Percentiles rank a stretch among this genome's conserved stretches.
These are phyloP conservation scores for Spermophilus dauricus DNA, from an alignment of 2,113 vertebrate species.

Conservation along the genomic window DNA sequence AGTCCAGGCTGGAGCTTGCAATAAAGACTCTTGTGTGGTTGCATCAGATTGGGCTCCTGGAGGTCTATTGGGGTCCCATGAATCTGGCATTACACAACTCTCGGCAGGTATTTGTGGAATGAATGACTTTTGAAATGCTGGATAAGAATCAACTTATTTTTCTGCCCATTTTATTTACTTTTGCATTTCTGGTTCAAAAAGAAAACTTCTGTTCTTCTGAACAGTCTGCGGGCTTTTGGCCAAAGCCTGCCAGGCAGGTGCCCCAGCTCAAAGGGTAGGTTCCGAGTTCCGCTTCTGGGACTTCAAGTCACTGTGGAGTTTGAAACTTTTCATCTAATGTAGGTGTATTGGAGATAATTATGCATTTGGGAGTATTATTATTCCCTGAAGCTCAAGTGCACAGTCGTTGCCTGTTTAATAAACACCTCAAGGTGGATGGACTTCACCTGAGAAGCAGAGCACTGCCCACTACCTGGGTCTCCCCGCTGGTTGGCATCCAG, in stretches of 20 bases:
- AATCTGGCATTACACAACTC: too few species aligned
- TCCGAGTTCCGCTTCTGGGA: background rate
- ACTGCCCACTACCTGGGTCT: background rate
- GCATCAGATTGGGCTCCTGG: too few species aligned
- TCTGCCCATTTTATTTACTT: conserved; percentile 22
- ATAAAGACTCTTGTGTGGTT: too few species aligned
- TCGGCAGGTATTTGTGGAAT: conserved; percentile 27
- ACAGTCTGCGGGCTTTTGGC: background rate
- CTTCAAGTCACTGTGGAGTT: background rate
- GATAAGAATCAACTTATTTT: background rate
- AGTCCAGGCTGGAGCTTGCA: too few species aligned
- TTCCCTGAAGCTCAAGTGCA: conserved; percentile 45
- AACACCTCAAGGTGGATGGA: conserved; percentile 64
- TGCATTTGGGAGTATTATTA: conserved; percentile 26
- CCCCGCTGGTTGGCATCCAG: background rate
- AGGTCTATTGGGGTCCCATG: too few species aligned
- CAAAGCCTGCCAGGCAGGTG: background rate
- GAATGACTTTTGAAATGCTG: conserved; percentile 32
- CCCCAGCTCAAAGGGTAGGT: background rate
- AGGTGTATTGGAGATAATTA: conserved; percentile 26
- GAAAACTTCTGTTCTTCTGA: conserved; percentile 18
- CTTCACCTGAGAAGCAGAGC: conserved; percentile 31
- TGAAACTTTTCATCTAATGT: conserved; percentile 43
- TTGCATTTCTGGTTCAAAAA: conserved; percentile 44
- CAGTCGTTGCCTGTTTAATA: conserved; percentile 66